Percentiles rank a stretch among this genome's conserved stretches.
Conservation (phyloP, 1,140 invertebrate species). For the Akabosia matsudoensis region DNA sequence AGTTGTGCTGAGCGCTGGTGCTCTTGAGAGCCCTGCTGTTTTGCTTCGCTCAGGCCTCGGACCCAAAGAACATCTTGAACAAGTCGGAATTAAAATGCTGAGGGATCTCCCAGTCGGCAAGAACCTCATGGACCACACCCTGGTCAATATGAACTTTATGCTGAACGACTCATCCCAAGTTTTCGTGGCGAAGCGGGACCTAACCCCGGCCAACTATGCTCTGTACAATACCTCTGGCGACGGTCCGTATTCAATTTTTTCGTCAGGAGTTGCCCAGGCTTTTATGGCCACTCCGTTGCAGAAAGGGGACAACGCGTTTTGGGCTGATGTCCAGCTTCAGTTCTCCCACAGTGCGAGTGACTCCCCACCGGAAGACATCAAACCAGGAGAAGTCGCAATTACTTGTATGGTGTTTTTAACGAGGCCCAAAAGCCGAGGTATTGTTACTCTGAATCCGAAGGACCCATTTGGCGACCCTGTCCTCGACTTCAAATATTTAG, state of each 20-base stretch:
- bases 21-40: no score
- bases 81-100: not conserved
- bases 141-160: not conserved
- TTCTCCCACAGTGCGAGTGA: no score
- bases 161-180: not conserved
- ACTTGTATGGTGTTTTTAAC: not conserved
- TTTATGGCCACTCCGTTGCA: not conserved
- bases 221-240: not conserved
- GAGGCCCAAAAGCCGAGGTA: conserved; percentile 22
- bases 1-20: no score
- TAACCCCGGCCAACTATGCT: not conserved
- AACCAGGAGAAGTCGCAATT: not conserved
- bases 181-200: not conserved
- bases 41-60: not conserved
- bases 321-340: conserved; percentile 18
- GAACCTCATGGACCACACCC: not conserved
- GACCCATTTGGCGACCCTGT: conserved; percentile 1
- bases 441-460: not conserved
- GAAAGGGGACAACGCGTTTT: not conserved
- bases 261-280: not conserved
- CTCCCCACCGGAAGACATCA: not conserved
- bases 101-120: conserved; percentile 22
- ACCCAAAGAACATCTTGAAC: not conserved
- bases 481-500: conserved; percentile 2
- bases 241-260: not conserved